phyloP scores from a whole-genome alignment of 2,113 vertebrate genomes.

The Oplegnathus fasciatus region DNA sequence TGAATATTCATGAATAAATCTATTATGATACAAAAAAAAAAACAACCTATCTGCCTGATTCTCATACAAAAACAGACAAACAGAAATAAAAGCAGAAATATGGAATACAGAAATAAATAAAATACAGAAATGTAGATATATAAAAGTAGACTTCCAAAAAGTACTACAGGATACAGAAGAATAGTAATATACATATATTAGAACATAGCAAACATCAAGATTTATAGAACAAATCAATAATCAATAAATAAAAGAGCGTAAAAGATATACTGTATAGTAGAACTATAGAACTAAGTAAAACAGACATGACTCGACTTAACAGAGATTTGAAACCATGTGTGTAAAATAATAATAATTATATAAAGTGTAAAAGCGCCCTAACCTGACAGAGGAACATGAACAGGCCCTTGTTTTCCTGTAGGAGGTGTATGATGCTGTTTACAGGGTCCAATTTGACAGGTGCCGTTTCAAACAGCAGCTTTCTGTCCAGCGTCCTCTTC shows the following conservation, averaged over 20 bases:
- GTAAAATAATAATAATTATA: background rate
- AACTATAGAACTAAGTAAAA: background rate
- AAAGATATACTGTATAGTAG: background rate
- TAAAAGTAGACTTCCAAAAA: no score
- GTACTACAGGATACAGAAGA: background rate
- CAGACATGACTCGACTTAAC: background rate
- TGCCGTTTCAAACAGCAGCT: constrained; percentile 89
- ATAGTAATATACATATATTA: background rate
- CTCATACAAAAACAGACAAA: background rate
- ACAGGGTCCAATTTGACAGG: constrained; percentile 85
- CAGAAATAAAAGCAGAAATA: no score
- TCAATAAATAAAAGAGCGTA: background rate
- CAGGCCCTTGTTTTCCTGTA: constrained; percentile 91
- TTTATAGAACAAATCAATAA: background rate
- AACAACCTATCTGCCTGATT: background rate
- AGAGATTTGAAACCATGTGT: background rate
- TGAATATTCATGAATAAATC: background rate
- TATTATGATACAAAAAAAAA: background rate
- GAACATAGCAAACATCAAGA: background rate
- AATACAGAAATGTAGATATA: no score
- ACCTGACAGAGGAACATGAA: constrained; percentile 97
- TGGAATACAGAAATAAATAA: no score
- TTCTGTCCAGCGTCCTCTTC: constrained; percentile 90
- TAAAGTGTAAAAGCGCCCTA: background rate
- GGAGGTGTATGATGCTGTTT: constrained; percentile 87